phyloP scores from a whole-genome alignment of 2,113 vertebrate species.

The Sardina pilchardus region DNA sequence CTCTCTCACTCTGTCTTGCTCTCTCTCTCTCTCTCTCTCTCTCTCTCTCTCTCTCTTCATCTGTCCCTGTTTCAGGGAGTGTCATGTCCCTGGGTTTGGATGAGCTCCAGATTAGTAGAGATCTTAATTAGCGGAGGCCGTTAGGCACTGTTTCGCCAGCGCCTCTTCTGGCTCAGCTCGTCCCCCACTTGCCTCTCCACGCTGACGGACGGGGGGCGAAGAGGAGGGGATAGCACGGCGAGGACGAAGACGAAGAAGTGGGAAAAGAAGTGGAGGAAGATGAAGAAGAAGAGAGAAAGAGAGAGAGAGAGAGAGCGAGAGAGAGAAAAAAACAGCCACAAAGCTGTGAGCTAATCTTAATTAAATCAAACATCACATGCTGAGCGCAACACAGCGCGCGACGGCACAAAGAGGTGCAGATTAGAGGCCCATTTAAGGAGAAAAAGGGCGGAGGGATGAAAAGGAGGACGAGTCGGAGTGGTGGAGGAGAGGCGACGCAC shows the following conservation, averaged over 20 bases:
- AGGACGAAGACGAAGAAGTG: neutral
- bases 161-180: slow-evolving; percentile 9
- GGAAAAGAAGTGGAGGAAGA: neutral
- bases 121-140: slow-evolving; percentile 55
- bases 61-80: slow-evolving; percentile 18
- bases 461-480: neutral
- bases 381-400: slow-evolving; percentile 31
- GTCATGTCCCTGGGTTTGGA: slow-evolving; percentile 40
- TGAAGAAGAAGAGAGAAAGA: neutral
- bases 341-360: slow-evolving; percentile 47
- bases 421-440: slow-evolving; percentile 45
- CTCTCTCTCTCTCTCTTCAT: slow-evolving; percentile 16
- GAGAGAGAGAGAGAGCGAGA: neutral
- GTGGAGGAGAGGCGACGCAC: neutral
- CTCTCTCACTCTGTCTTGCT: neutral
- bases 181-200: slow-evolving; percentile 16
- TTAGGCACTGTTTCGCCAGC: slow-evolving; percentile 45
- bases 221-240: neutral
- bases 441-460: slow-evolving; percentile 25
- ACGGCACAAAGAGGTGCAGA: slow-evolving; percentile 41
- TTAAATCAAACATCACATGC: slow-evolving; percentile 54
- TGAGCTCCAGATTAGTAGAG: slow-evolving; percentile 48
- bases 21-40: neutral
- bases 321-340: neutral
- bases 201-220: slow-evolving; percentile 3